Conservation (phyloP, 2,797 vertebrate species). For the Sebastes steindachneri region DNA sequence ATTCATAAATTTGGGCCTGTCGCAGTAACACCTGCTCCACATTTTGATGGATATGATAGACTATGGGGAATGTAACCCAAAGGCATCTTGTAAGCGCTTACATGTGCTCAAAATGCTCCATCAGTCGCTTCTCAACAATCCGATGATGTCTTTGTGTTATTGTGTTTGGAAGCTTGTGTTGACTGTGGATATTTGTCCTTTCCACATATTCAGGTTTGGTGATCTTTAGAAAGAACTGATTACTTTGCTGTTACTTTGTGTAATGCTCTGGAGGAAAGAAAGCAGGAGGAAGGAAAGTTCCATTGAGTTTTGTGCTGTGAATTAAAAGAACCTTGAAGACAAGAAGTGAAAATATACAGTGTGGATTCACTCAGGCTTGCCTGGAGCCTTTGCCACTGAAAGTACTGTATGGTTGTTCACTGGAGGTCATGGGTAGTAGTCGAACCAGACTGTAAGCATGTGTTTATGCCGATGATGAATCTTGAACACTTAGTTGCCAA, state of each 20-base stretch:
- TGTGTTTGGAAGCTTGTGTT: not conserved
- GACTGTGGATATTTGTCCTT: not conserved
- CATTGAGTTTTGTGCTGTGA: not conserved
- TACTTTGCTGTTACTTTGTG: not conserved
- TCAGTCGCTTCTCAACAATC: not conserved
- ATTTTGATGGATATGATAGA: constrained; percentile 38
- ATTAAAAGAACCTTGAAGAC: constrained; percentile 7
- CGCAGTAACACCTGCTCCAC: constrained; percentile 56
- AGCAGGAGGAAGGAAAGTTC: not conserved
- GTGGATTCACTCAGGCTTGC: not conserved
- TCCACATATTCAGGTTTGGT: not conserved
- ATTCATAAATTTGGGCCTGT: constrained; percentile 56
- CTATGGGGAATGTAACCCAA: constrained; percentile 12
- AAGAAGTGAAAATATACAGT: not conserved
- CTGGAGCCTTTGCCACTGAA: not conserved
- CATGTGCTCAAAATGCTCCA: not conserved
- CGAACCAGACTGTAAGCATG: not conserved
- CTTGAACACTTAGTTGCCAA: not conserved
- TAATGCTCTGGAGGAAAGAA: constrained; percentile 2
- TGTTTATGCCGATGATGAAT: not conserved
- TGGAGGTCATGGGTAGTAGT: not conserved
- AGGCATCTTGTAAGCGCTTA: not conserved
- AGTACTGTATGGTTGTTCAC: not conserved
- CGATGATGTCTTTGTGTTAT: not conserved
- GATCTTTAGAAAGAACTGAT: not conserved